These are phyloP conservation scores for Neoseiulus cucumeris DNA, from an alignment of 1,140 invertebrate species.

Conservation along the genomic window DNA sequence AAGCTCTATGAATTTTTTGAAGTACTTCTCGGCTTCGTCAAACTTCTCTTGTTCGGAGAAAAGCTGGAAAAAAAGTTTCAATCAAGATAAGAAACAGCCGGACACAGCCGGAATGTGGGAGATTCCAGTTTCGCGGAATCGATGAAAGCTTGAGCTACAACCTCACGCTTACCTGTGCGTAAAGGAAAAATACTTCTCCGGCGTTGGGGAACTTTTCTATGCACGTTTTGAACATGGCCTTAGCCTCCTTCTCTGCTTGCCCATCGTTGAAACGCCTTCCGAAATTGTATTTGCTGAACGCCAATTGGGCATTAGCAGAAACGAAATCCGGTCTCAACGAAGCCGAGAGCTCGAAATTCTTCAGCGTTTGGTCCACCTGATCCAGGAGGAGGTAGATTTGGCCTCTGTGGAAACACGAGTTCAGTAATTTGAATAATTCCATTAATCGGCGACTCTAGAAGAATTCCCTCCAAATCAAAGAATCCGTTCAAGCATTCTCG, in stretches of 20 bases:
- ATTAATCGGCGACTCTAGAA: too few species aligned
- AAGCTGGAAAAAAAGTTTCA: conserved; percentile 32
- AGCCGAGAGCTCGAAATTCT: conserved; percentile 62
- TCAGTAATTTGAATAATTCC: too few species aligned
- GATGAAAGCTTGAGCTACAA: too few species aligned
- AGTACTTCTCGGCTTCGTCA: conserved; percentile 55
- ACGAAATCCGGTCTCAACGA: conserved; percentile 56
- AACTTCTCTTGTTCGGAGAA: conserved; percentile 59
- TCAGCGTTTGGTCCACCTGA: conserved; percentile 49
- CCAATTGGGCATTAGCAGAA: conserved; percentile 65
- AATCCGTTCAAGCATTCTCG: too few species aligned
- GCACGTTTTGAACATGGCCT: conserved; percentile 48
- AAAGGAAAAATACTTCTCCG: conserved; percentile 52
- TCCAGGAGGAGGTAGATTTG: conserved; percentile 63
- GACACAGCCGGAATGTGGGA: conserved; percentile 17
- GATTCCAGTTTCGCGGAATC: background rate
- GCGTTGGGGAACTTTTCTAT: conserved; percentile 58
- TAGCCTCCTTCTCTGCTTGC: conserved; percentile 39
- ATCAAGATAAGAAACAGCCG: conserved; percentile 5
- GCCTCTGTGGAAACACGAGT: conserved; percentile 14
- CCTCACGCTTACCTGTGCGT: conserved; percentile 30
- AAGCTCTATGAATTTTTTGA: conserved; percentile 52
- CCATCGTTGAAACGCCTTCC: conserved; percentile 18
- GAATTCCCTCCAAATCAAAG: too few species aligned
- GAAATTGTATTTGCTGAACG: conserved; percentile 25